Conservation (phyloP, 2,888 invertebrate species). For the Yponomeuta sedellus region DNA sequence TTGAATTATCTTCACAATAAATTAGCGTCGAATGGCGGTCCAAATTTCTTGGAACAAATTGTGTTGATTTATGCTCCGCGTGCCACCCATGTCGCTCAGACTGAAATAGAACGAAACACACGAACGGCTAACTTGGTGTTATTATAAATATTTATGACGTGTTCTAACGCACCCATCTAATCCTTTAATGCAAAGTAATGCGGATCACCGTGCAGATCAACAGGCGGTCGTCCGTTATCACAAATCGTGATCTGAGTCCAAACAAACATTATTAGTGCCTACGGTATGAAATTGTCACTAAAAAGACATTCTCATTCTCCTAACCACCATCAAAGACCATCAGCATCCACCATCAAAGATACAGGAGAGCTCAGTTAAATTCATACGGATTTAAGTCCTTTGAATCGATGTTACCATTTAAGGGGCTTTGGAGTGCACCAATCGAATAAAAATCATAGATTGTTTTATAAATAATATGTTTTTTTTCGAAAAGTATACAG, state of each 20-base stretch:
- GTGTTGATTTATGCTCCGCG: slow-evolving; percentile 53
- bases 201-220: background rate
- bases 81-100: slow-evolving; percentile 58
- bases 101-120: slow-evolving; percentile 45
- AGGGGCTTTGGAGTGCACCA: too few relatives aligned
- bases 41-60: slow-evolving; percentile 62
- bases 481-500: too few relatives aligned
- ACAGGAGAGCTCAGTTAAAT: background rate
- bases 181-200: slow-evolving; percentile 1
- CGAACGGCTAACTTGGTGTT: slow-evolving; percentile 6
- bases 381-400: background rate
- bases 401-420: background rate
- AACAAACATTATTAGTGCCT: background rate
- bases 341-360: background rate
- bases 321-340: background rate
- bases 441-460: too few relatives aligned
- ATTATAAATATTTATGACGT: slow-evolving; percentile 17
- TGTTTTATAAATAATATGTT: too few relatives aligned
- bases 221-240: slow-evolving; percentile 3
- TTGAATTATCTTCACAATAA: slow-evolving; percentile 44
- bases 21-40: slow-evolving; percentile 38
- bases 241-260: background rate
- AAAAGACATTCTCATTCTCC: background rate
- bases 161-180: slow-evolving; percentile 8
- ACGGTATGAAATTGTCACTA: background rate